A percentile compares a stretch with the other conserved stretches of the same genome.
Evolutionary conservation across 2,113 vertebrate species (phyloP).

Genomic region (Dasypus novemcinctus): DNA sequence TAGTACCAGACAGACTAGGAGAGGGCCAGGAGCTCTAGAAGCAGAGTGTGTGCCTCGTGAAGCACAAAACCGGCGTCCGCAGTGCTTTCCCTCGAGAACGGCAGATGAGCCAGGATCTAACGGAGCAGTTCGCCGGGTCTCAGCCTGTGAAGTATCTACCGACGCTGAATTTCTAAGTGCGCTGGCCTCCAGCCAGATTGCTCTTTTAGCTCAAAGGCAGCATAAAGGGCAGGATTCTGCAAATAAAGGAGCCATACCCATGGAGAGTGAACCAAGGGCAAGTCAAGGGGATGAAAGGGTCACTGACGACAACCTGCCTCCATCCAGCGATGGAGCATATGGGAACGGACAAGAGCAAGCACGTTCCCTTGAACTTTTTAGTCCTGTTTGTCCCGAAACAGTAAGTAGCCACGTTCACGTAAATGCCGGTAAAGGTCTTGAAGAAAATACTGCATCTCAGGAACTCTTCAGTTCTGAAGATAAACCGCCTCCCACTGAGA

Average conservation of each 20-base stretch:
- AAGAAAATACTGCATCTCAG: slow-evolving; percentile 54
- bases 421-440: slow-evolving; percentile 4
- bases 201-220: slow-evolving; percentile 76
- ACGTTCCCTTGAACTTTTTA: slow-evolving; percentile 89
- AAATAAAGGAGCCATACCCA: background rate
- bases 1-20: slow-evolving; percentile 41
- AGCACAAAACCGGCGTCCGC: slow-evolving; percentile 70
- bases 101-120: background rate
- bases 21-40: background rate
- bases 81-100: slow-evolving; percentile 71
- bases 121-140: background rate
- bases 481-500: slow-evolving; percentile 75
- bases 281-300: background rate
- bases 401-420: background rate
- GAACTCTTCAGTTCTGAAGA: slow-evolving; percentile 68
- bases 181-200: slow-evolving; percentile 87
- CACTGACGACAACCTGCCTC: background rate
- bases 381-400: slow-evolving; percentile 67
- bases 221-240: slow-evolving; percentile 18
- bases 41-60: background rate
- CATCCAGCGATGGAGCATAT: slow-evolving; percentile 7
- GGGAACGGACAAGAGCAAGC: slow-evolving; percentile 53
- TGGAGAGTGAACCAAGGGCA: background rate
- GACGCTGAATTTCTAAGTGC: slow-evolving; percentile 85
- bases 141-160: slow-evolving; percentile 74